These are phyloP conservation scores for Dicycla oo DNA, from an alignment of 2,888 invertebrate species.

Conservation along the genomic window DNA sequence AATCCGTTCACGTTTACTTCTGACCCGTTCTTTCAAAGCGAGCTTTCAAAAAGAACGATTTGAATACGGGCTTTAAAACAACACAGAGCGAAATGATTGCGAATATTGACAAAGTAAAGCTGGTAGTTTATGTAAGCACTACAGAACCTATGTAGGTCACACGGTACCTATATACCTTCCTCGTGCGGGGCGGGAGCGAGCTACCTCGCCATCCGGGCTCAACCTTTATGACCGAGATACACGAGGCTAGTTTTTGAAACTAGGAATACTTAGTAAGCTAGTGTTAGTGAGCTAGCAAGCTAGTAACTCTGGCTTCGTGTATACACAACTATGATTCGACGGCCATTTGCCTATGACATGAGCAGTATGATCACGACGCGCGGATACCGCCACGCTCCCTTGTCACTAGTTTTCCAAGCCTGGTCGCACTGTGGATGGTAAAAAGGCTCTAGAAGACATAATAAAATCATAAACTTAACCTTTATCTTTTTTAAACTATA, in stretches of 20 bases:
- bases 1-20: background rate
- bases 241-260: background rate
- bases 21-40: background rate
- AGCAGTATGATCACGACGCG: too few species aligned
- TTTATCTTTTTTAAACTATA: too few species aligned
- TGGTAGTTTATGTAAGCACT: background rate
- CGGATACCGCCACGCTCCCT: too few species aligned
- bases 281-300: background rate
- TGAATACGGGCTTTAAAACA: background rate
- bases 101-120: background rate
- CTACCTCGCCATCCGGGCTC: constrained; percentile 1
- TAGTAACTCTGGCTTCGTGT: background rate
- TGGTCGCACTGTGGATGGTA: too few species aligned
- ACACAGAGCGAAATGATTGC: background rate
- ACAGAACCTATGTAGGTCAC: constrained; percentile 35
- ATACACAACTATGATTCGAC: too few species aligned
- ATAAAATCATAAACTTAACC: too few species aligned
- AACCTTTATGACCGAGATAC: constrained; percentile 22
- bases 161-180: constrained; percentile 2
- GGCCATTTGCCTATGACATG: too few species aligned
- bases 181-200: background rate
- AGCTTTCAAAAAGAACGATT: background rate
- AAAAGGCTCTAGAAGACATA: too few species aligned
- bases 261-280: too few species aligned
- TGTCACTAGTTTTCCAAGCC: too few species aligned